phyloP scores from a whole-genome alignment of 2,888 invertebrate genomes.

The Drosophila tripunctata region DNA sequence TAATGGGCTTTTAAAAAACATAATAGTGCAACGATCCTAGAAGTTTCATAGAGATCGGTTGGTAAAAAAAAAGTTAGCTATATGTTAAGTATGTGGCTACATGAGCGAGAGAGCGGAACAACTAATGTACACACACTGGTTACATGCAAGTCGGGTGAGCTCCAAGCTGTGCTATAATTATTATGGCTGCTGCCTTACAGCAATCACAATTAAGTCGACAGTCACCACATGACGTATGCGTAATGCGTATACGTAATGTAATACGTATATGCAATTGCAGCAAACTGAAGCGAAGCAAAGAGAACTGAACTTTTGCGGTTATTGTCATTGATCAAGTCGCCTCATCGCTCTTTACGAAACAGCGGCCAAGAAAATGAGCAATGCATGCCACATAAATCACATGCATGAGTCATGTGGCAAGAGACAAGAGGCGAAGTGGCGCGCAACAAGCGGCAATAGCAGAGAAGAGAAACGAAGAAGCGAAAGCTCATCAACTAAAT shows the following conservation, averaged over 20 bases:
- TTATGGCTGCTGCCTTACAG: constrained; percentile 53
- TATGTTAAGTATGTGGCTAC: background rate
- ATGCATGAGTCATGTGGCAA: background rate
- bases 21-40: no score
- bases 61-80: background rate
- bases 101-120: background rate
- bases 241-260: constrained; percentile 56
- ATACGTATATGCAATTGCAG: constrained; percentile 53
- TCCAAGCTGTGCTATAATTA: constrained; percentile 55
- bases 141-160: no score
- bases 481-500: constrained; percentile 72
- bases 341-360: constrained; percentile 49
- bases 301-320: constrained; percentile 9
- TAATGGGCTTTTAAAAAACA: no score
- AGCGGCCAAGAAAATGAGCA: constrained; percentile 55
- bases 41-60: background rate
- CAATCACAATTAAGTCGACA: constrained; percentile 40
- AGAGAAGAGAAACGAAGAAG: no score
- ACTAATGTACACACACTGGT: no score
- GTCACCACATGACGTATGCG: constrained; percentile 63
- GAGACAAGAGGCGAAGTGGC: background rate
- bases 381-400: constrained; percentile 60
- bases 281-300: constrained; percentile 21
- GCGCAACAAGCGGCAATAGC: no score
- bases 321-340: constrained; percentile 64